These are phyloP conservation scores for Zaprionus gabonicus DNA, from an alignment of 1,140 invertebrate species.

Conservation along the genomic window DNA sequence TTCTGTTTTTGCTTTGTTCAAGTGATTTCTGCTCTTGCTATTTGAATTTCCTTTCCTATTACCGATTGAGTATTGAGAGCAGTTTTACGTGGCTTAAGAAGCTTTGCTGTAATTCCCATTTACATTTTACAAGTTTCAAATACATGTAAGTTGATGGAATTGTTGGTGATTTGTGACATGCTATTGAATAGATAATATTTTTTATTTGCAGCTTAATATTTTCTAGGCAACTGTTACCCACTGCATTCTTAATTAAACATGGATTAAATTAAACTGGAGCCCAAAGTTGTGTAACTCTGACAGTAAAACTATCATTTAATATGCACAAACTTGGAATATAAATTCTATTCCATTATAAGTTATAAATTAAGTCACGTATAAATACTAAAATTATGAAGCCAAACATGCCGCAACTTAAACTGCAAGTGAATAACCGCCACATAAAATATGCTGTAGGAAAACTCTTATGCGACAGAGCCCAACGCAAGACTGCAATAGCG, in stretches of 20 bases:
- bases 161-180: not conserved
- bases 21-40: too few relatives aligned
- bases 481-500: conserved; percentile 17
- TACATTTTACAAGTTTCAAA: not conserved
- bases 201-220: not conserved
- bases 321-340: not conserved
- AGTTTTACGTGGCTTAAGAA: not conserved
- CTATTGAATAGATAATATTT: too few relatives aligned
- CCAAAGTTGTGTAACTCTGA: not conserved
- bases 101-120: not conserved
- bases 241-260: not conserved
- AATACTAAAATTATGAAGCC: conserved; percentile 12
- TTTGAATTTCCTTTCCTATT: not conserved
- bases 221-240: not conserved
- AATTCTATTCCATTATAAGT: conserved; percentile 2
- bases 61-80: not conserved
- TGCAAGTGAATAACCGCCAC: conserved; percentile 54
- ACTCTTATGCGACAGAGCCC: conserved; percentile 10
- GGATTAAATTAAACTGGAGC: not conserved
- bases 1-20: not conserved
- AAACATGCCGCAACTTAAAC: conserved; percentile 35
- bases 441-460: conserved; percentile 53
- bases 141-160: not conserved
- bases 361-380: conserved; percentile 11
- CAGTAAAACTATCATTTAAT: not conserved